phyloP scores from a whole-genome alignment of 2,113 vertebrate genomes.

The Dissostichus mawsoni region DNA sequence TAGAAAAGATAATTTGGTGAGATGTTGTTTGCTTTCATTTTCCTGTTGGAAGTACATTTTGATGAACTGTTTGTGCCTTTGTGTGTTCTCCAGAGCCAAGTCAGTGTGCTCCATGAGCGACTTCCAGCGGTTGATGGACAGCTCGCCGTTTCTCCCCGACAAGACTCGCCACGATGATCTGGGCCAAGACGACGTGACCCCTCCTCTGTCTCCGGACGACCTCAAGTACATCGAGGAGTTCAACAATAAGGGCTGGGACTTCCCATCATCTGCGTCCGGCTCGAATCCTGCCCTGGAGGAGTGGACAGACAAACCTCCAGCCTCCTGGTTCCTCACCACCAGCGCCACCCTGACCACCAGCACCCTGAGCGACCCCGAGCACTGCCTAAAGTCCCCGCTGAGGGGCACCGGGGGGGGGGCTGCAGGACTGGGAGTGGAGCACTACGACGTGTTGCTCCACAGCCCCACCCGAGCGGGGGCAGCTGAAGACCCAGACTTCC shows the following conservation, averaged over 20 bases:
- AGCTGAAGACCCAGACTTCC: slow-evolving; percentile 85
- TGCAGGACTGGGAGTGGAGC: slow-evolving; percentile 74
- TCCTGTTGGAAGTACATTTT: not conserved
- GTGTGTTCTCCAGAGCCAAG: slow-evolving; percentile 87
- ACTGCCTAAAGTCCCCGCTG: slow-evolving; percentile 88
- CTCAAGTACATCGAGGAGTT: slow-evolving; percentile 99
- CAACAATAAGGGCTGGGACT: slow-evolving; percentile 93
- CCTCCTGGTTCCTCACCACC: slow-evolving; percentile 96
- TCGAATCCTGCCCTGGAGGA: slow-evolving; percentile 76
- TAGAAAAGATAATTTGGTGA: no score
- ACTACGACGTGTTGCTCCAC: slow-evolving; percentile 88
- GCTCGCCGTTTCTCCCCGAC: slow-evolving; percentile 96
- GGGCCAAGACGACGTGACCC: slow-evolving; percentile 89
- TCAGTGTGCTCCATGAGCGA: slow-evolving; percentile 99
- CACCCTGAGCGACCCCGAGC: slow-evolving; percentile 92
- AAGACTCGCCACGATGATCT: slow-evolving; percentile 84
- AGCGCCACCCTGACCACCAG: slow-evolving; percentile 95
- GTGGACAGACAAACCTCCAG: slow-evolving; percentile 85
- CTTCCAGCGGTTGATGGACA: slow-evolving; percentile 97
- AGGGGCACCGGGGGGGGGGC: slow-evolving; percentile 74
- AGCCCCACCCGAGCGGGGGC: slow-evolving; percentile 83
- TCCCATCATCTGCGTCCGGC: slow-evolving; percentile 66
- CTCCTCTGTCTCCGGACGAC: slow-evolving; percentile 96
- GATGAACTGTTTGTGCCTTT: slow-evolving; percentile 2
- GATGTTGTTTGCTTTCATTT: slow-evolving; percentile 3